Evolutionary conservation across 23 tunicate species (phyloP), one percentile per base, ranked within the genome.

Genomic region (Ascidia mentula): DNA sequence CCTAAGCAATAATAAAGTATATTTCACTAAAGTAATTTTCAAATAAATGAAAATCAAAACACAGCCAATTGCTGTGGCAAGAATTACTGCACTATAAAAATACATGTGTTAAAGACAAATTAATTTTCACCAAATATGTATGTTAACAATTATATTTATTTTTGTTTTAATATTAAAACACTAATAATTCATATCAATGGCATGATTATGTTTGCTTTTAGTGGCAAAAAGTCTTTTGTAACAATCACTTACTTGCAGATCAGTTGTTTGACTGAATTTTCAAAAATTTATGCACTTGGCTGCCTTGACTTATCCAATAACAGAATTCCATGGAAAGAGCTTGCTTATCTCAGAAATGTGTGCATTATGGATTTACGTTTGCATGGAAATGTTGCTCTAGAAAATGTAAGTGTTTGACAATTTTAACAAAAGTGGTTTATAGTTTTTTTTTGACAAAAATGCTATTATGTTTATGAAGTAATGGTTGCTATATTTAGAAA

Each of bases 261-360:
- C 59, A 70, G 81, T 35, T 72, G 90, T 38, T 84, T 91, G 31
- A 38, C 74, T 1, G 82, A 38, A 9, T 32, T 91, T 31, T 82
- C 97, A 42, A 79, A 82, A 39, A 75, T 91, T 38, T 78, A 72
- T 73, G 87, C 97, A 12, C 69, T 91, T 72, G 97, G 97, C 4
- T 85, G 87, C 5, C 72, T 91, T 71, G 90, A 91, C 37, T 72
- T 91, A 34, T 91, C 97, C 20, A 82, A 91, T 72, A 91, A 91
- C 60, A 53, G 75, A 30, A 39, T 91, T 0, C 28, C 80, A 36
- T 91, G 97, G 97, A 81, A 78, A 39, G 87, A 91, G 40, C 76
- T 91, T 18, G n/a, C 76, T 0, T 73, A 53, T 20, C 45, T 91
- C 13, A 89, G 87, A 18, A 73, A 85, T 73, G 81, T 86, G 15